Percentiles rank a stretch among this genome's conserved stretches.
Evolutionary conservation across 1,140 invertebrate species (phyloP).

Genomic region (Drosophila baimaii): DNA sequence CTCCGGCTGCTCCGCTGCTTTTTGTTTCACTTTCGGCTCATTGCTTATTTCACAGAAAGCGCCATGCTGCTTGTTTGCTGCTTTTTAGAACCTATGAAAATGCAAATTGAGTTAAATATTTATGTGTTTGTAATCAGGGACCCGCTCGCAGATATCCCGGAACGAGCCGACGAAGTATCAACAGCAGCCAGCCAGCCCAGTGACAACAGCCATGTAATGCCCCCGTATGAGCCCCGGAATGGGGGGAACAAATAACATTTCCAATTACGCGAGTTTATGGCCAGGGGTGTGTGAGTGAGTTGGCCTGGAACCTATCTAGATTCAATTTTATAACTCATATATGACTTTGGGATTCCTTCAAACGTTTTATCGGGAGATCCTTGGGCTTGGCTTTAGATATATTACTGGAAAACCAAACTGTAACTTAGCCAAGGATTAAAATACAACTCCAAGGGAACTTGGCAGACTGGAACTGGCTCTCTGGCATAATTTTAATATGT

Average conservation of each 20-base stretch:
- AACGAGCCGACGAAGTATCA: slow-evolving; percentile 27
- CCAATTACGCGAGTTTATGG: slow-evolving; percentile 53
- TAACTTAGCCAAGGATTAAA: not conserved
- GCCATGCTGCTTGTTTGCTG: slow-evolving; percentile 37
- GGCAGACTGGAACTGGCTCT: slow-evolving; percentile 1
- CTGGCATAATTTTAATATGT: slow-evolving; percentile 50
- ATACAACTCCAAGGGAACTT: not conserved
- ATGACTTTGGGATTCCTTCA: not conserved
- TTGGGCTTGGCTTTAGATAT: not conserved
- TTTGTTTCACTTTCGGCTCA: slow-evolving; percentile 56
- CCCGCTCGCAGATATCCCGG: not conserved
- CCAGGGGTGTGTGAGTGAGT: too few species aligned
- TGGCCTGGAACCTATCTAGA: slow-evolving; percentile 4
- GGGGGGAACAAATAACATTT: slow-evolving; percentile 33
- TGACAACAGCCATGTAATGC: slow-evolving; percentile 18
- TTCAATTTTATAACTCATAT: slow-evolving; percentile 5
- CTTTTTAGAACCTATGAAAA: slow-evolving; percentile 65
- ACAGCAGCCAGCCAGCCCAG: slow-evolving; percentile 7
- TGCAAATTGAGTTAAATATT: slow-evolving; percentile 73
- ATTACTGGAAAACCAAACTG: too few species aligned
- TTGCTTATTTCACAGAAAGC: slow-evolving; percentile 34
- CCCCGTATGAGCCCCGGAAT: slow-evolving; percentile 3
- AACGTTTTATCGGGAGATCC: not conserved
- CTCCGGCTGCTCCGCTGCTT: slow-evolving; percentile 16
- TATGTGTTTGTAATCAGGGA: slow-evolving; percentile 63